Percentiles rank a stretch among this genome's conserved stretches.
Conservation (phyloP, 1,140 invertebrate genomes). For the Neocloeon triangulifer region DNA sequence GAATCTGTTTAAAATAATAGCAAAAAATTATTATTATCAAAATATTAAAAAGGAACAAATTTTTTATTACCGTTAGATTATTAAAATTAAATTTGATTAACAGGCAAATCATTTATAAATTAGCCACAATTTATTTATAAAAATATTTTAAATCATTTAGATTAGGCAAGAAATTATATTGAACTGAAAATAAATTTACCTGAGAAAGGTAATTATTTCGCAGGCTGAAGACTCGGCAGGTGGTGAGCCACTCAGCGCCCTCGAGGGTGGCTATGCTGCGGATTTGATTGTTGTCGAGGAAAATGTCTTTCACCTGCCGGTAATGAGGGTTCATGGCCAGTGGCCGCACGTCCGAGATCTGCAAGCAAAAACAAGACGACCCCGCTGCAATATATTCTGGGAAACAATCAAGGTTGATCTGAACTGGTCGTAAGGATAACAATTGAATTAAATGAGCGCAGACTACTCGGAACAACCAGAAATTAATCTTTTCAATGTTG, state of each 20-base stretch:
- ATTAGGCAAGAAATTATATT: too few species aligned
- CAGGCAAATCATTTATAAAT: slow-evolving; percentile 1
- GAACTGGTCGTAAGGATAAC: too few species aligned
- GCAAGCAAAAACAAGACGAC: slow-evolving; percentile 7
- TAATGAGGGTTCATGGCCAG: slow-evolving; percentile 40
- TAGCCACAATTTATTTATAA: slow-evolving; percentile 4
- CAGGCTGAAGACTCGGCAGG: slow-evolving; percentile 48
- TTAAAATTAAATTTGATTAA: slow-evolving; percentile 4
- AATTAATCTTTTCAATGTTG: too few species aligned
- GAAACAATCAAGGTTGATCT: slow-evolving; percentile 6
- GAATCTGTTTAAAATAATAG: slow-evolving; percentile 25
- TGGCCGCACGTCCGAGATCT: slow-evolving; percentile 35
- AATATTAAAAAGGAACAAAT: too few species aligned
- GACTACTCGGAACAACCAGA: neutral
- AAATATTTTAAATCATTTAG: slow-evolving; percentile 8
- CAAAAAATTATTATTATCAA: neutral
- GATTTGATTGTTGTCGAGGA: slow-evolving; percentile 50
- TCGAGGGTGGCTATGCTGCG: slow-evolving; percentile 43
- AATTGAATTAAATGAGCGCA: slow-evolving; percentile 9
- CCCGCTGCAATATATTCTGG: neutral
- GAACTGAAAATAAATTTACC: too few species aligned
- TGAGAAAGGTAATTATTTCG: slow-evolving; percentile 43
- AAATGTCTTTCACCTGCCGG: slow-evolving; percentile 38
- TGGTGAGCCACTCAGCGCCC: slow-evolving; percentile 47
- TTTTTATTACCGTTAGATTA: too few species aligned